Base-by-base conservation (phyloP, 2,888 invertebrate genomes). In the Drosophila maculinotata region DNA sequence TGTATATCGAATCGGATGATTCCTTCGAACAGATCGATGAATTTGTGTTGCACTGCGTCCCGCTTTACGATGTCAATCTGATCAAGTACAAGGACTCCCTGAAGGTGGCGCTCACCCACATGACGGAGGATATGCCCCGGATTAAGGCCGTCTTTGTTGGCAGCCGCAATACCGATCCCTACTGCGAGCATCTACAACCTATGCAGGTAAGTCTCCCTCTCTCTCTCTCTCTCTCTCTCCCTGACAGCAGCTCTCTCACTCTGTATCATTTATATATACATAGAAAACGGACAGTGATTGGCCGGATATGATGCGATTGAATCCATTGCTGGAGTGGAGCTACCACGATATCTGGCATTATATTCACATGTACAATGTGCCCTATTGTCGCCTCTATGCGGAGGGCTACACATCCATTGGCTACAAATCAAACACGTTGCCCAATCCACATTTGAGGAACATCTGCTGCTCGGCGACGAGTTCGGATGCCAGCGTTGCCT, bases 321-420 rank as follows among this genome's bases (percentile, higher is more conserved):
- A 94, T 87, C 99, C 99, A 0, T 92, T 99, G 12, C 92, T 99
- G n/a, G 94, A 97, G 82, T 99, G 99, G 99, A 94, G 93, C 8
- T 99, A 98, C 90, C 93, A 94, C 23, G 95, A 98, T 88, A 94
- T 99, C 63, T 99, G 99, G 99, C 93, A 94, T 56, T 98, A 98
- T 89, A 93, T 99, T 4, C 92, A 96, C 17, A 92, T 93, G 38
- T 93, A 96, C 49, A 93, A 94, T 62, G 94, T 99, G 56, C 96
- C 98, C 17, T 99, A 99, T 90, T 99, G 99, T 90, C 92, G 93
- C 30, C 93, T 99, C 0, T 99, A 99, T 90, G 96, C 99, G 90
- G 92, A 93, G 89, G 99, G 99, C 35, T 98, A 96, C 90, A 98
- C 98, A 0, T 98, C 98, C 25, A 93, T 98, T 79, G 98, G 98